Conservation (phyloP, 2,113 vertebrate species). For the Cyprinodon brontotheroides region DNA sequence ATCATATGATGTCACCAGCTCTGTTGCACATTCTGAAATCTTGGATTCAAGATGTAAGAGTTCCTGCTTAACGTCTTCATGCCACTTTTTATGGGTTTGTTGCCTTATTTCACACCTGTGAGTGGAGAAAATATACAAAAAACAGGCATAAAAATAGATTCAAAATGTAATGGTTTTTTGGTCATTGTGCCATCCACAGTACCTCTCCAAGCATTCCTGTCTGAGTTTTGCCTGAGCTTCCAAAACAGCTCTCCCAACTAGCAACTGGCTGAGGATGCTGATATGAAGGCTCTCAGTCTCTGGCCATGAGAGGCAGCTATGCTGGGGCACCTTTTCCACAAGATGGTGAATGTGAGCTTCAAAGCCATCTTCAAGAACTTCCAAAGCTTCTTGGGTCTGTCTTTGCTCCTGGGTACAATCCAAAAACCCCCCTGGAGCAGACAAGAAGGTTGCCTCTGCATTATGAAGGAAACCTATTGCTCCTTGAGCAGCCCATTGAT, state of each 20-base stretch:
- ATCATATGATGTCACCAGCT: slow-evolving; percentile 81
- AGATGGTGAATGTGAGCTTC: slow-evolving; percentile 73
- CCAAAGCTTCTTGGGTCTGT: slow-evolving; percentile 54
- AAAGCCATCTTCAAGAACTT: slow-evolving; percentile 76
- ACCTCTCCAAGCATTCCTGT: slow-evolving; percentile 74
- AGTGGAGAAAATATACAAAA: neutral
- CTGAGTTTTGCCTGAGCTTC: slow-evolving; percentile 75
- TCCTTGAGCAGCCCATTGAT: slow-evolving; percentile 73
- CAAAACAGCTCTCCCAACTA: slow-evolving; percentile 69
- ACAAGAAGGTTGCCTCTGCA: slow-evolving; percentile 70
- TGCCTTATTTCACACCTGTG: slow-evolving; percentile 82
- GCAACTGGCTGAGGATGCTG: slow-evolving; percentile 76
- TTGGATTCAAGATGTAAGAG: slow-evolving; percentile 76
- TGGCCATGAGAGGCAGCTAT: slow-evolving; percentile 69
- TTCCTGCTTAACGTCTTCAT: slow-evolving; percentile 72
- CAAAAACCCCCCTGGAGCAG: slow-evolving; percentile 62
- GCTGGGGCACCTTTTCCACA: slow-evolving; percentile 65
- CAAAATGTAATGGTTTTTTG: neutral
- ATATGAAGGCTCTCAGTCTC: slow-evolving; percentile 75
- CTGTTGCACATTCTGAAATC: slow-evolving; percentile 72
- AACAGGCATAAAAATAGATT: neutral
- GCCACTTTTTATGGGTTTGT: slow-evolving; percentile 69
- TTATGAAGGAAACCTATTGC: slow-evolving; percentile 72
- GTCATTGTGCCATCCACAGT: neutral
- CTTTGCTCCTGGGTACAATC: slow-evolving; percentile 65